Conservation (phyloP, 2,888 invertebrate species). For the Neria commutata region DNA sequence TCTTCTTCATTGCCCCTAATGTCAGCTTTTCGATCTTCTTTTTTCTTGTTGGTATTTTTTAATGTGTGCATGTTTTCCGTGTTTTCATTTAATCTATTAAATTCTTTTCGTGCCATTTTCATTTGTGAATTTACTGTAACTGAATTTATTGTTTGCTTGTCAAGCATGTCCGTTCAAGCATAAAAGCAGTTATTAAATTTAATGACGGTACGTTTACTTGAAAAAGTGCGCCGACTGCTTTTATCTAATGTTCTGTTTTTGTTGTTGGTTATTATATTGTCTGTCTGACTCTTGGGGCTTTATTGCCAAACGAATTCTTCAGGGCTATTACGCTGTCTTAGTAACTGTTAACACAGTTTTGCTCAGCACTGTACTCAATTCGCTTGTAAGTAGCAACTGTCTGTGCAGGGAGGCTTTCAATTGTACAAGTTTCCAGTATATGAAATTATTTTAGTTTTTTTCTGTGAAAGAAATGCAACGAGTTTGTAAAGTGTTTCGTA, state of each 20-base stretch:
- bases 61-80: background rate
- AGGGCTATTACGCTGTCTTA: too few relatives aligned
- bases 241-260: slow-evolving; percentile 20
- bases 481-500: too few relatives aligned
- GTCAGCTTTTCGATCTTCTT: too few relatives aligned
- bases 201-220: slow-evolving; percentile 53
- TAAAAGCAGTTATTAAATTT: slow-evolving; percentile 46
- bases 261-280: slow-evolving; percentile 30
- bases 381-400: too few relatives aligned
- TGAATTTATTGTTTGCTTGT: background rate
- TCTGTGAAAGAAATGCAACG: too few relatives aligned
- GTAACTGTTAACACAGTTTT: too few relatives aligned
- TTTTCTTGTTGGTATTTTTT: background rate
- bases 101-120: background rate
- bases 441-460: too few relatives aligned
- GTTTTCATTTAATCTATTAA: background rate
- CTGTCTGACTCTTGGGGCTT: slow-evolving; percentile 5
- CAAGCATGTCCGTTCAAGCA: background rate
- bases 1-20: too few relatives aligned
- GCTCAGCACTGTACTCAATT: too few relatives aligned
- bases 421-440: too few relatives aligned
- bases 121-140: background rate
- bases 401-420: too few relatives aligned
- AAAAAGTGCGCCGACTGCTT: slow-evolving; percentile 41
- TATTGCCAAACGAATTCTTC: background rate